phyloP scores from a whole-genome alignment of 2,113 vertebrate genomes.

The Melanerpes aurifrons region DNA sequence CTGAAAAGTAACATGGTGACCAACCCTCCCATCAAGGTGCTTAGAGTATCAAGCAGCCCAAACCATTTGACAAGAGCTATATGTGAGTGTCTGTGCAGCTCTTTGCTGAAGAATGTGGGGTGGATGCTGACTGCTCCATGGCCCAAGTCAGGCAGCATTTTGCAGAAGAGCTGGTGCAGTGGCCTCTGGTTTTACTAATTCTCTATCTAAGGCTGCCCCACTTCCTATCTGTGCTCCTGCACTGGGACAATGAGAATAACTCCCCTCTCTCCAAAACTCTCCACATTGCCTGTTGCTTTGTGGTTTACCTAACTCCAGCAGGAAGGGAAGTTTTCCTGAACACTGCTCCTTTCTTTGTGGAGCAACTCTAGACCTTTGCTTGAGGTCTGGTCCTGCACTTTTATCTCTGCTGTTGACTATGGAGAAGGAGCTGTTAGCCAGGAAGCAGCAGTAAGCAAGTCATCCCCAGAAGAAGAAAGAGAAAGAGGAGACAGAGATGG shows the following conservation, averaged over 20 bases:
- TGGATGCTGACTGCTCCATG: neutral
- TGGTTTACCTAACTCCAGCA: neutral
- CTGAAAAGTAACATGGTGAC: neutral
- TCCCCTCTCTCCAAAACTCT: no score
- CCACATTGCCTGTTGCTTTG: neutral
- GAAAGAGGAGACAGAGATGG: no score
- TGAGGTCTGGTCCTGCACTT: neutral
- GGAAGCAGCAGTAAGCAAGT: neutral
- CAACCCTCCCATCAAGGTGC: neutral
- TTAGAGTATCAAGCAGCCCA: neutral
- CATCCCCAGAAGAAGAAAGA: neutral
- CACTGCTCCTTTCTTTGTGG: neutral
- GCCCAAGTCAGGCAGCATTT: neutral
- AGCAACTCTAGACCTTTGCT: neutral
- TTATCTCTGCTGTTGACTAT: neutral
- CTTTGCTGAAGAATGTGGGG: rapidly evolving
- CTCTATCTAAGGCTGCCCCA: neutral
- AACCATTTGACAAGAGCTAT: neutral
- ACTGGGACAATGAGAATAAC: neutral
- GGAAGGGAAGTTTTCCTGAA: neutral
- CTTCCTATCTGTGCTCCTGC: neutral
- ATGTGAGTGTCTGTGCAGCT: neutral
- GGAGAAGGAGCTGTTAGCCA: neutral
- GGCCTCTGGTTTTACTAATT: neutral
- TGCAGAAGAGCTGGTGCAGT: neutral